A percentile compares a stretch with the other conserved stretches of the same genome.
These are phyloP conservation scores for Microtus richardsoni DNA, from an alignment of 2,113 vertebrate species.

Conservation along the genomic window DNA sequence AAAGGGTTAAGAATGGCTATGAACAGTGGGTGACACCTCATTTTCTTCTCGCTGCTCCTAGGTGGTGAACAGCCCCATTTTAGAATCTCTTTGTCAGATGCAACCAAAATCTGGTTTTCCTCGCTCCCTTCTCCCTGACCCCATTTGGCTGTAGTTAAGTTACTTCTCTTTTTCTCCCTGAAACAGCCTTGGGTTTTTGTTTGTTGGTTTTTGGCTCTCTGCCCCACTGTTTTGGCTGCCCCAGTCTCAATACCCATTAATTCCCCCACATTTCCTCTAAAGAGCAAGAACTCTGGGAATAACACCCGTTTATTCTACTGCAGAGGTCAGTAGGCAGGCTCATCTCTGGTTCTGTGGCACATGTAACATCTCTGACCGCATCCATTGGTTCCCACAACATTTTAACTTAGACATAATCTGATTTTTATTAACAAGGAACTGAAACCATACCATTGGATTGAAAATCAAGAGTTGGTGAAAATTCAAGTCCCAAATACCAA, in stretches of 20 bases:
- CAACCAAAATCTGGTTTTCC: background rate
- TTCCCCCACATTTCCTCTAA: conserved; percentile 23
- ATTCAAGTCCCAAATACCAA: conserved; percentile 20
- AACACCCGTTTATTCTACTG: background rate
- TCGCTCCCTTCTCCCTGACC: background rate
- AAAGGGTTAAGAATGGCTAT: background rate
- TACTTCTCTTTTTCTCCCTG: background rate
- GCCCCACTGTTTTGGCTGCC: background rate
- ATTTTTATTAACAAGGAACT: conserved; percentile 51
- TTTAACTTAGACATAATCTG: conserved; percentile 1
- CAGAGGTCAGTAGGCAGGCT: background rate
- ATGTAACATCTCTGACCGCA: conserved; percentile 16
- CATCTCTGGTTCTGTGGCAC: background rate
- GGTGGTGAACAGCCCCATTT: background rate
- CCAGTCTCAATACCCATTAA: background rate
- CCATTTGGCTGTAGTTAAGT: background rate
- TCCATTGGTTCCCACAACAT: background rate
- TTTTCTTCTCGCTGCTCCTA: background rate
- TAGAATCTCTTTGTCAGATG: background rate
- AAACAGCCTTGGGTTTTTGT: background rate
- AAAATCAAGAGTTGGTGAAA: conserved; percentile 15
- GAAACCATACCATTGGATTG: conserved; percentile 23
- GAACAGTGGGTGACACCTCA: background rate
- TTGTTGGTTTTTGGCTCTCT: background rate
- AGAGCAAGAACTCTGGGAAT: background rate